A percentile compares a stretch with the other conserved stretches of the same genome.
Evolutionary conservation across 2,113 vertebrate genomes (phyloP).

Genomic region (Silurus glanis): DNA sequence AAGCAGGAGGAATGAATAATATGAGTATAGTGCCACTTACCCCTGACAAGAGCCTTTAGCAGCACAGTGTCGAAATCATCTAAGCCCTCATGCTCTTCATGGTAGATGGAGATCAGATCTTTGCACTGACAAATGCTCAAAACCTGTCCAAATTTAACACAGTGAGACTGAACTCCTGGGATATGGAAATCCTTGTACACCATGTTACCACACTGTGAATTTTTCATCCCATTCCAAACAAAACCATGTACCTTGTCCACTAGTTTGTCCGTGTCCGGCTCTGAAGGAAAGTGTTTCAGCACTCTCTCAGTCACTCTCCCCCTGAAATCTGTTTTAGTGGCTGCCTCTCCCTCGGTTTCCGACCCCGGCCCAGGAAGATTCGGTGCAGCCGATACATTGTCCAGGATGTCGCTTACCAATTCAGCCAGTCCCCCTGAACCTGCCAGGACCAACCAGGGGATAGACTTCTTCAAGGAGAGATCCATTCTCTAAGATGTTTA

Average conservation of each 20-base stretch:
- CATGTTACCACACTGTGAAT: not conserved
- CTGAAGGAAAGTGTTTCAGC: slow-evolving; percentile 68
- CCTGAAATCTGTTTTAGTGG: slow-evolving; percentile 58
- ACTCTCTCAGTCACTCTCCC: slow-evolving; percentile 67
- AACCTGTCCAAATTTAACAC: slow-evolving; percentile 60
- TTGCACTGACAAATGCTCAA: slow-evolving; percentile 79
- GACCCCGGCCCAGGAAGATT: slow-evolving; percentile 49
- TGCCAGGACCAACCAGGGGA: slow-evolving; percentile 83
- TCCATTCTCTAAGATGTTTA: slow-evolving; percentile 71
- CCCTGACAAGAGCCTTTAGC: slow-evolving; percentile 80
- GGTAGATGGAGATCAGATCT: slow-evolving; percentile 79
- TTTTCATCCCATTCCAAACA: not conserved
- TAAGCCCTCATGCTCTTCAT: slow-evolving; percentile 76
- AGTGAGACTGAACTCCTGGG: not conserved
- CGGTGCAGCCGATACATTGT: slow-evolving; percentile 62
- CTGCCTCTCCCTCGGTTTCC: slow-evolving; percentile 56
- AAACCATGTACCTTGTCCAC: slow-evolving; percentile 65
- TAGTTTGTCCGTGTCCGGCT: slow-evolving; percentile 64
- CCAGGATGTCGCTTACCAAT: slow-evolving; percentile 77
- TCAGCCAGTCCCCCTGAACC: slow-evolving; percentile 84
- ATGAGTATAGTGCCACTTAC: slow-evolving; percentile 58
- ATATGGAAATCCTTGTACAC: not conserved
- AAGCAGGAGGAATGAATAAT: not conserved
- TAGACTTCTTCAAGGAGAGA: slow-evolving; percentile 73
- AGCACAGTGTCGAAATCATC: slow-evolving; percentile 88